Conservation (phyloP, 2,888 invertebrate genomes). For the Cataglyphis albicans region DNA sequence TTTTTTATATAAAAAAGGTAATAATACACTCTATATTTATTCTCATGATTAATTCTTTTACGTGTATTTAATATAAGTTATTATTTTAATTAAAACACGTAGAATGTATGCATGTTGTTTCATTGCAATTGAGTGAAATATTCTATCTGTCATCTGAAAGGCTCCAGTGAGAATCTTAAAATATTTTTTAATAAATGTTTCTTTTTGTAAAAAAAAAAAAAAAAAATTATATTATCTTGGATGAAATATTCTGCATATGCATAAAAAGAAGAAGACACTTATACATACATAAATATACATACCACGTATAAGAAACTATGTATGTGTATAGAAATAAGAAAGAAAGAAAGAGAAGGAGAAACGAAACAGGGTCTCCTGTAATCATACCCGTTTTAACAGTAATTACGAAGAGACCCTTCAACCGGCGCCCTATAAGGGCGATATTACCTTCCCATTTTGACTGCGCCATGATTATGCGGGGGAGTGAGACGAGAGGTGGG, state of each 20-base stretch:
- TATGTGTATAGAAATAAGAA: neutral
- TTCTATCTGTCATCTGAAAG: neutral
- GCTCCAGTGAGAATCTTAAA: neutral
- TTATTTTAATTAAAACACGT: constrained; percentile 34
- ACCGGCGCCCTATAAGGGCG: constrained; percentile 66
- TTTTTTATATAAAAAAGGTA: neutral
- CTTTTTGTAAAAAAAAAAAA: no score
- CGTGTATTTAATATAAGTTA: constrained; percentile 22
- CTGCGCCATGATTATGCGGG: constrained; percentile 71
- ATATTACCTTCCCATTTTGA: constrained; percentile 80
- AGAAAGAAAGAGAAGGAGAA: constrained; percentile 18
- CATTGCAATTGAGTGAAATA: neutral
- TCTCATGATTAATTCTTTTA: neutral
- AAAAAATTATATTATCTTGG: neutral
- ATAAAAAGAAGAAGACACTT: neutral
- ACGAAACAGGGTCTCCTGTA: constrained; percentile 55
- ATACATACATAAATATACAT: neutral
- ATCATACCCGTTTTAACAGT: constrained; percentile 80
- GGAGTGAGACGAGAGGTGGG: constrained; percentile 32
- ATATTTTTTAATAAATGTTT: neutral
- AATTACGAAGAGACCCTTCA: constrained; percentile 76
- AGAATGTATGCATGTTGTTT: neutral
- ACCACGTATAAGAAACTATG: neutral
- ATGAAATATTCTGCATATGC: neutral
- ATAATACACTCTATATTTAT: neutral